Conservation (phyloP, 1,140 invertebrate genomes). For the Elymnias hypermnestra region DNA sequence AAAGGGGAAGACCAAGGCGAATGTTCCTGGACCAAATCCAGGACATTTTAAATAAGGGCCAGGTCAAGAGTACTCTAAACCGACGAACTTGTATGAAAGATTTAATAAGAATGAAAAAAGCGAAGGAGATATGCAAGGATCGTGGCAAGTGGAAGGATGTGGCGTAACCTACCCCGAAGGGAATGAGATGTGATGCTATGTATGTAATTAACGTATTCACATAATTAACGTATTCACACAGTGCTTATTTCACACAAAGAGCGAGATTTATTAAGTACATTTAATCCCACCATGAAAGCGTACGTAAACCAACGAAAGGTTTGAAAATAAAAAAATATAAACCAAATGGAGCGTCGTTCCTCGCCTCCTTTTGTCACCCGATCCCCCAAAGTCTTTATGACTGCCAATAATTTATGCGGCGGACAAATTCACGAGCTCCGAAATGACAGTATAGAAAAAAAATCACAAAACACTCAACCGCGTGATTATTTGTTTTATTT, state of each 20-base stretch:
- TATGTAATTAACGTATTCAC: no score
- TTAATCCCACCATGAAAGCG: slow-evolving; percentile 12
- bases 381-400: slow-evolving; percentile 40
- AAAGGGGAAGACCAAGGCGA: no score
- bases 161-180: no score
- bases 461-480: slow-evolving; percentile 12
- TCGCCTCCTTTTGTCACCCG: slow-evolving; percentile 34
- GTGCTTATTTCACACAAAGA: slow-evolving; percentile 9
- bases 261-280: slow-evolving; percentile 8
- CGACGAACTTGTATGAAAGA: no score
- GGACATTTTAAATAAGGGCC: no score
- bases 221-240: slow-evolving; percentile 21
- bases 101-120: no score
- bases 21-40: no score
- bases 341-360: slow-evolving; percentile 38
- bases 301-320: background rate
- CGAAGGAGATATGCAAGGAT: no score
- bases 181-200: no score
- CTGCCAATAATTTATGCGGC: slow-evolving; percentile 33
- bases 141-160: no score
- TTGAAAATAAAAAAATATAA: slow-evolving; percentile 36
- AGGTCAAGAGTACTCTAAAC: no score
- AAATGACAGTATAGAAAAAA: slow-evolving; percentile 6
- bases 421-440: slow-evolving; percentile 13
- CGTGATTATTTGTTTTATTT: slow-evolving; percentile 7